A percentile compares a stretch with the other conserved stretches of the same genome.
phyloP scores from a whole-genome alignment of 1,140 invertebrate genomes.

The Halictus rubicundus region DNA sequence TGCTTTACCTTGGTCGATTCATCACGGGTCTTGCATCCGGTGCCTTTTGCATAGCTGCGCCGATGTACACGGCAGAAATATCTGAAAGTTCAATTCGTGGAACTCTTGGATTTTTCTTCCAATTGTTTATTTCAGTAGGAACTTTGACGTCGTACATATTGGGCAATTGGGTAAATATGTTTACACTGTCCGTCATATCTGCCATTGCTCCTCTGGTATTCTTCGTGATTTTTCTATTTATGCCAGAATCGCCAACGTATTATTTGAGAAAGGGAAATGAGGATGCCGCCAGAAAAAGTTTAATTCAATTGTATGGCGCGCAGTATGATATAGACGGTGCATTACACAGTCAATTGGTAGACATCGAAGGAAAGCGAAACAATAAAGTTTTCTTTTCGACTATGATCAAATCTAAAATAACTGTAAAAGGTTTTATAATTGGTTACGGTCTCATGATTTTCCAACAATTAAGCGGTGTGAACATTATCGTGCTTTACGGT shows the following conservation, averaged over 20 bases:
- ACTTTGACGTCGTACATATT: constrained; percentile 86
- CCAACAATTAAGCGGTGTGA: constrained; percentile 93
- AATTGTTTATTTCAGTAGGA: constrained; percentile 88
- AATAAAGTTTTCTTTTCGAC: constrained; percentile 80
- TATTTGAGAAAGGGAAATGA: constrained; percentile 83
- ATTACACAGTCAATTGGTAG: constrained; percentile 82
- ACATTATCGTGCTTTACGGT: constrained; percentile 92
- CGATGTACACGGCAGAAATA: constrained; percentile 92
- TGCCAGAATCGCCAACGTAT: constrained; percentile 88
- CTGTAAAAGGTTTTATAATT: constrained; percentile 86
- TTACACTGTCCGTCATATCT: constrained; percentile 85
- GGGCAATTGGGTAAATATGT: constrained; percentile 81
- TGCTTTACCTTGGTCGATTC: constrained; percentile 88
- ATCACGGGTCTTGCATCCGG: constrained; percentile 88
- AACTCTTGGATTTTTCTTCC: constrained; percentile 88
- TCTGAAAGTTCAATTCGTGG: constrained; percentile 89
- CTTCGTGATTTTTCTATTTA: constrained; percentile 85
- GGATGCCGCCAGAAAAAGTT: constrained; percentile 83
- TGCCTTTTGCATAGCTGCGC: constrained; percentile 88
- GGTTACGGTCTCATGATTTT: constrained; percentile 90
- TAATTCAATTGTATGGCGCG: constrained; percentile 85
- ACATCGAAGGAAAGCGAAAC: constrained; percentile 81
- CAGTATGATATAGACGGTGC: constrained; percentile 85
- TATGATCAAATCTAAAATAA: constrained; percentile 83
- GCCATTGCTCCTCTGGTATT: constrained; percentile 85